These are phyloP conservation scores for Atopsyche davidsoni DNA, from an alignment of 1,140 invertebrate species.

Conservation along the genomic window DNA sequence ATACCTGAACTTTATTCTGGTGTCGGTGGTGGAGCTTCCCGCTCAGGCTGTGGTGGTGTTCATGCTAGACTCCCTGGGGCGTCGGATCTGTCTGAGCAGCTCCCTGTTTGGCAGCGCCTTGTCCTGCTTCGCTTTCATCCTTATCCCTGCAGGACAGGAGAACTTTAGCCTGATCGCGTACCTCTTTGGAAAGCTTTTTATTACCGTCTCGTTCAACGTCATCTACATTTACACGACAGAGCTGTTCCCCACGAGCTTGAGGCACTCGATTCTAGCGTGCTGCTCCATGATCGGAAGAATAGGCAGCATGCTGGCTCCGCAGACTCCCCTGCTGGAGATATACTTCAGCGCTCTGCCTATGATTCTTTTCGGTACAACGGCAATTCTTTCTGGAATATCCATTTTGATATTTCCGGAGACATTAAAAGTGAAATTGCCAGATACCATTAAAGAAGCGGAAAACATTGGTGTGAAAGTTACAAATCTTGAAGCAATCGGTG, in stretches of 20 bases:
- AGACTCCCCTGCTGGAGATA: constrained; percentile 54
- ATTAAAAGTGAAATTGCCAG: constrained; percentile 52
- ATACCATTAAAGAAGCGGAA: constrained; percentile 57
- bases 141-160: constrained; percentile 7
- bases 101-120: constrained; percentile 45
- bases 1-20: constrained; percentile 50
- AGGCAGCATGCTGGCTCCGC: constrained; percentile 63
- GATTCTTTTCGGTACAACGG: constrained; percentile 52
- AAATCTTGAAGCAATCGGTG: not conserved
- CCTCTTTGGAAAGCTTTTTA: constrained; percentile 61
- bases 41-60: constrained; percentile 47
- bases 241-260: constrained; percentile 58
- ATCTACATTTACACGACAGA: constrained; percentile 60
- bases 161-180: constrained; percentile 34
- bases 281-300: constrained; percentile 63
- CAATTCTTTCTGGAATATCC: constrained; percentile 49
- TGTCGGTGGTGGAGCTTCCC: constrained; percentile 49
- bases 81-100: constrained; percentile 39
- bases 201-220: constrained; percentile 55
- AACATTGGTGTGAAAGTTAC: constrained; percentile 36
- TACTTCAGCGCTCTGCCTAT: constrained; percentile 41
- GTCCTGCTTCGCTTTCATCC: constrained; percentile 37
- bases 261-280: constrained; percentile 54
- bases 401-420: constrained; percentile 59
- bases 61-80: constrained; percentile 42